Evolutionary conservation across 2,888 invertebrate genomes (phyloP), one percentile per base, ranked within the genome.

Genomic region (Ashinkailepas kermadecensis): DNA sequence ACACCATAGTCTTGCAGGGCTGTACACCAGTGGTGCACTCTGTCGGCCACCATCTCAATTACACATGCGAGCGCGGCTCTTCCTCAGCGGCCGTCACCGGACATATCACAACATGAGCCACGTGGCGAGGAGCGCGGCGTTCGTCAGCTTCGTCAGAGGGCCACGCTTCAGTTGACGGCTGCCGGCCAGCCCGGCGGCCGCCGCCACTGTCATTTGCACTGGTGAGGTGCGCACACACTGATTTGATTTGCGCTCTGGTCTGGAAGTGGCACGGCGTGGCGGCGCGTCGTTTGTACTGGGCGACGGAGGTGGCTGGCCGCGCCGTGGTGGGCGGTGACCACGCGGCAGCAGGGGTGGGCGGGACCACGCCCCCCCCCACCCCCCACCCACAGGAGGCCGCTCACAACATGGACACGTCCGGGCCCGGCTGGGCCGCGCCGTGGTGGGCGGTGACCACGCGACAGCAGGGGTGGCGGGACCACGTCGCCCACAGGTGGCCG

Each of bases 351-450:
- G 39, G 15, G 59, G 12, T 7, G 59, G 59, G n/a, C 59, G 59
- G 59, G 12, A 7, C 59, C 4, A 7, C 59, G 59, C 59, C 12
- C 12, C 59, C 59, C 11, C n/a, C n/a, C n/a, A n/a, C n/a, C n/a
- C n/a, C n/a, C n/a, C n/a, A 11, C n/a, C n/a, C n/a, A n/a, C 59
- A 7, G 11, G 59, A 1, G 4, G 59, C 15, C 12, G 9, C 18
- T 74, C 74, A 74, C 56, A 74, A 54, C 74, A 74, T 74, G 1
- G 74, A 74, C 56, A 74, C 74, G 21, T 74, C 56, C 21, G 74
- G 74, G 1, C 74, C 74, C 21, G 56, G 74, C 9, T 74, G 21
- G 54, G 74, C 39, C 9, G 74, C 39, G 21, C 21, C 74, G 21
- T 21, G 74, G 56, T 74, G 74, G 13, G 15, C 9, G 21, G 74